A percentile compares a stretch with the other conserved stretches of the same genome.
Conservation (phyloP, 2,797 vertebrate species). For the Halcyon smyrnensis region DNA sequence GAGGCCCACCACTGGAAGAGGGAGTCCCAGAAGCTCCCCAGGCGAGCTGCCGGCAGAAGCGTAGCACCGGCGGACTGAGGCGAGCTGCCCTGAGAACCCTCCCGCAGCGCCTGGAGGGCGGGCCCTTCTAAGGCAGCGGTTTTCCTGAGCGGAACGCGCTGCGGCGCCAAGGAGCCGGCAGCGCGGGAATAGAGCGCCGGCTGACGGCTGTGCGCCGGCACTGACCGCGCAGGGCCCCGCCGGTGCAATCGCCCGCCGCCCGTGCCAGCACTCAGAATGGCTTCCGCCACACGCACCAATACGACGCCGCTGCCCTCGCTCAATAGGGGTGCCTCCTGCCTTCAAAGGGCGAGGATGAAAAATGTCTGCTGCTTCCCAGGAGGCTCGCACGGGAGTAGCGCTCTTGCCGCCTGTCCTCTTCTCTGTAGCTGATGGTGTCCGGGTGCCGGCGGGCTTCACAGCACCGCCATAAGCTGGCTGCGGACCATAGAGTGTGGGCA, state of each 20-base stretch:
- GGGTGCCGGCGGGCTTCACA: no score
- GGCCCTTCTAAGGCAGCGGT: neutral
- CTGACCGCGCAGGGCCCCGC: no score
- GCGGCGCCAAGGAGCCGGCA: neutral
- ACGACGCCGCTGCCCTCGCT: neutral
- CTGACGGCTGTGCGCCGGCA: neutral
- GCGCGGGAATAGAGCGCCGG: neutral
- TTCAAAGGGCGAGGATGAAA: rapidly evolving
- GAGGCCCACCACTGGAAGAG: neutral
- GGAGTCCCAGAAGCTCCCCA: no score
- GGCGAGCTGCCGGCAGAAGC: neutral
- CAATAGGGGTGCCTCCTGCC: neutral
- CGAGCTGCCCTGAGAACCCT: no score
- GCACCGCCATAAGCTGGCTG: neutral
- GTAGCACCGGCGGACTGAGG: neutral
- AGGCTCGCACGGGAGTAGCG: rapidly evolving
- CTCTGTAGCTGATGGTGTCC: neutral
- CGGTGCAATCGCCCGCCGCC: no score
- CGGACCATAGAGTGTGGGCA: neutral
- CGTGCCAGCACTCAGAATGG: neutral
- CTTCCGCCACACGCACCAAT: rapidly evolving
- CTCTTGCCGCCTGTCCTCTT: neutral
- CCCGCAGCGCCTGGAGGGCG: neutral
- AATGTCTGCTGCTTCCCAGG: neutral
- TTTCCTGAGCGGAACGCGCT: neutral